These are phyloP conservation scores for Silvanus unidentatus DNA, from an alignment of 2,888 invertebrate genomes.

Conservation along the genomic window DNA sequence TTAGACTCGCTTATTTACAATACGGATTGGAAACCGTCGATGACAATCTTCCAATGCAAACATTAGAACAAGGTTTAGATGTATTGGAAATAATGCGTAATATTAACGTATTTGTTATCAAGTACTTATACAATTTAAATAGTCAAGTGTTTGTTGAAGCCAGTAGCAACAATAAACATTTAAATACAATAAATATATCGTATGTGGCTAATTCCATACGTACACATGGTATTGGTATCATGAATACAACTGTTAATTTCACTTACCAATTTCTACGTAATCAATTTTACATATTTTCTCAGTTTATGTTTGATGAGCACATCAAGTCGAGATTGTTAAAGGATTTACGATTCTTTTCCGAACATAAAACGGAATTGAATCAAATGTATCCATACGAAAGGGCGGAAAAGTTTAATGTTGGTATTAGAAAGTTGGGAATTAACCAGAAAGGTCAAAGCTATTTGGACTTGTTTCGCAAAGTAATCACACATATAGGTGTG, in stretches of 20 bases:
- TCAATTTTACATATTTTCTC: constrained; percentile 91
- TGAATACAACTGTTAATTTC: constrained; percentile 60
- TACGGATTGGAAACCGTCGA: constrained; percentile 77
- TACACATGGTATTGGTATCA: constrained; percentile 94
- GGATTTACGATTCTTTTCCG: constrained; percentile 77
- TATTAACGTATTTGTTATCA: constrained; percentile 88
- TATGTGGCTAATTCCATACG: constrained; percentile 96
- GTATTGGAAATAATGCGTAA: constrained; percentile 96
- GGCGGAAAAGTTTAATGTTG: constrained; percentile 90
- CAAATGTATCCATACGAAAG: constrained; percentile 79
- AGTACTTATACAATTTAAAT: constrained; percentile 91
- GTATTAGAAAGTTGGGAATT: constrained; percentile 80
- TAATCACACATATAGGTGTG: constrained; percentile 86
- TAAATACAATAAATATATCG: constrained; percentile 90
- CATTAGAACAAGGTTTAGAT: constrained; percentile 94
- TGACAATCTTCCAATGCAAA: constrained; percentile 92
- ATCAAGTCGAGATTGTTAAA: constrained; percentile 91
- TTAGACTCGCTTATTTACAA: constrained; percentile 71
- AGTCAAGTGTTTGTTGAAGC: constrained; percentile 94
- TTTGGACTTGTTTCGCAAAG: constrained; percentile 85
- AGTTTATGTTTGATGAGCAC: constrained; percentile 96
- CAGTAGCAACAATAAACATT: constrained; percentile 83
- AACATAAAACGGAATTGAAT: constrained; percentile 59
- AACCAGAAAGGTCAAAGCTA: constrained; percentile 79
- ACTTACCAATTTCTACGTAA: constrained; percentile 90